These are phyloP conservation scores for Lottia scabra DNA, from an alignment of 2,888 invertebrate species.

Conservation along the genomic window DNA sequence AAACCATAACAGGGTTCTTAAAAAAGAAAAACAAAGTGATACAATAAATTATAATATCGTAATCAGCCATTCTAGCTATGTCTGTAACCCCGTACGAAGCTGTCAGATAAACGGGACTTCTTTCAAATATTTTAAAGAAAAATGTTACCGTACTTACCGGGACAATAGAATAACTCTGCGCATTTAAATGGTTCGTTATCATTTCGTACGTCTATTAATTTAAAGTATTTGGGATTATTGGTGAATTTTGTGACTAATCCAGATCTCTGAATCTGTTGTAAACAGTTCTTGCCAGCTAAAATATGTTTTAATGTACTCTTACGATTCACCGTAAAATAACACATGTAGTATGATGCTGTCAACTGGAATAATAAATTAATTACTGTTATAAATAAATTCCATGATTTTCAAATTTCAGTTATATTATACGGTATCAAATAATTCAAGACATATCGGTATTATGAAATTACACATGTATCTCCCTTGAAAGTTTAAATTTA, in stretches of 20 bases:
- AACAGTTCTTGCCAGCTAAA: background rate
- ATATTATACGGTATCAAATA: too few relatives aligned
- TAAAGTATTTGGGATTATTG: background rate
- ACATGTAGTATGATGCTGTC: background rate
- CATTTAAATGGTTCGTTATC: background rate
- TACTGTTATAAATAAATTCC: too few relatives aligned
- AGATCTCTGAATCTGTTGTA: background rate
- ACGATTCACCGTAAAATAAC: background rate
- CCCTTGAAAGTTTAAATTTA: too few relatives aligned
- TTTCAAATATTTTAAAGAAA: too few relatives aligned
- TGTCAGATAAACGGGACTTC: too few relatives aligned
- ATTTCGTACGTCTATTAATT: background rate
- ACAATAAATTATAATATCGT: too few relatives aligned
- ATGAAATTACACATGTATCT: too few relatives aligned
- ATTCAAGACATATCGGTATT: too few relatives aligned
- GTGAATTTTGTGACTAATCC: background rate
- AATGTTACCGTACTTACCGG: too few relatives aligned
- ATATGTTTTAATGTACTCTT: background rate
- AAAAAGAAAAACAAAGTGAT: background rate
- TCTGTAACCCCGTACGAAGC: too few relatives aligned
- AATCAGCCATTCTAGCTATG: too few relatives aligned
- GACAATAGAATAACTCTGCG: background rate
- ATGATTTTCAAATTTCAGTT: too few relatives aligned
- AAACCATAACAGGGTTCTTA: background rate
- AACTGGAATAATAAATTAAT: background rate